Conservation (phyloP, 2,113 vertebrate species). For the Sarotherodon lohbergeri region DNA sequence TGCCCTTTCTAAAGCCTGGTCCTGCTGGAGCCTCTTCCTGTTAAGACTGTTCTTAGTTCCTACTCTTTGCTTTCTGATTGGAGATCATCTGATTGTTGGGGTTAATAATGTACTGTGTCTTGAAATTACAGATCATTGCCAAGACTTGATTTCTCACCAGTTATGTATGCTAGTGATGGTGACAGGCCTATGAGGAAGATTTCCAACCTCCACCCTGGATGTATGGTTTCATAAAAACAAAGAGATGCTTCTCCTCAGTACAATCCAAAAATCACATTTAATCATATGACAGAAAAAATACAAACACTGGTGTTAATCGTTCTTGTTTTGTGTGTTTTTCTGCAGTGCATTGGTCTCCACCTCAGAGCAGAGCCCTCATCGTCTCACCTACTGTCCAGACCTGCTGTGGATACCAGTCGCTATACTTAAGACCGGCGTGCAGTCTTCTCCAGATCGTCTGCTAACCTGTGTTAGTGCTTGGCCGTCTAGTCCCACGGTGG, state of each 20-base stretch:
- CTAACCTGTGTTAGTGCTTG: not conserved
- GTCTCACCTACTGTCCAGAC: not conserved
- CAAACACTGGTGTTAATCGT: not conserved
- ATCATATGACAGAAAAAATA: not conserved
- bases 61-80: not conserved
- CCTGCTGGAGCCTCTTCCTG: not conserved
- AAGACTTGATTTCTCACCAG: not conserved
- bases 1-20: not conserved
- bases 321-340: not conserved
- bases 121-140: not conserved
- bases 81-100: not conserved
- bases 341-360: not conserved
- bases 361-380: not conserved
- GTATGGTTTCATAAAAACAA: not conserved
- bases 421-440: not conserved
- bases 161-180: not conserved
- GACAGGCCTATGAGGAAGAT: not conserved
- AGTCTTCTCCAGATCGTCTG: not conserved
- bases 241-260: not conserved
- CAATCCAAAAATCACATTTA: not conserved
- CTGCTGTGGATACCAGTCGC: not conserved
- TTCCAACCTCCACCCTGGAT: not conserved
- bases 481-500: not conserved
- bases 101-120: not conserved
- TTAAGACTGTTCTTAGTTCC: not conserved